Base-by-base conservation (phyloP, 1,140 invertebrate genomes). In the Lamellibrachia luymesi region DNA sequence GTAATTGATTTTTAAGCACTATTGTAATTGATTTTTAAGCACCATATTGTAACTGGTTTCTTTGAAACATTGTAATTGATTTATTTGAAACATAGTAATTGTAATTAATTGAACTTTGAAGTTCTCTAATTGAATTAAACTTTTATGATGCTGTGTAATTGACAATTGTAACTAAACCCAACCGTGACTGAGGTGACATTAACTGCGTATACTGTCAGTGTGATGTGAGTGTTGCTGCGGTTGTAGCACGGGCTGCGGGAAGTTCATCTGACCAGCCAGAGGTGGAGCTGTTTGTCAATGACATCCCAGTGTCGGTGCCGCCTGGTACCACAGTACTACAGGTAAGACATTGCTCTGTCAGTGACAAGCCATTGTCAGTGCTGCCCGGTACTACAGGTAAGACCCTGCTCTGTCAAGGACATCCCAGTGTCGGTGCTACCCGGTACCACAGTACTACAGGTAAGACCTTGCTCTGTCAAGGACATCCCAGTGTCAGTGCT, bases 241-340 rank as follows among this genome's bases (percentile, higher is more conserved):
- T 80, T 80, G 64, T 80, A 80, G 64, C 64, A 17, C 64, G 64
- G 6, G 17, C 64, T 17, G 5, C 64, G 25, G 17, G 64, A 10
- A 22, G 64, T 80, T 80, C 64, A 17, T 80, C 64, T 17, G 64
- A 80, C 64, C 64, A 80, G 64, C 64, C 64, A 22, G 64, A 80
- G 64, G 64, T 99, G 92, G 99, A 99, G 97, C 98, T 99, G 22
- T 99, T 99, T 96, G 98, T 99, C 95, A 98, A 99, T 97, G 99
- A 99, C 96, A 98, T 99, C 96, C 97, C 98, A 94, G 99, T 99
- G 5, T 96, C 98, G 95, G 99, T 99, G 92, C 98, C 98, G 93
- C 99, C 99, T 49, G 99, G 99, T 93, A 99, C 99, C 64, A 99
- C 99, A 92, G 98, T 99, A 89, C 97, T 99, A 91, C 99, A 99